A percentile compares a stretch with the other conserved stretches of the same genome.
Evolutionary conservation across 2,888 invertebrate species (phyloP).

Genomic region (Calliscelio sp.): DNA sequence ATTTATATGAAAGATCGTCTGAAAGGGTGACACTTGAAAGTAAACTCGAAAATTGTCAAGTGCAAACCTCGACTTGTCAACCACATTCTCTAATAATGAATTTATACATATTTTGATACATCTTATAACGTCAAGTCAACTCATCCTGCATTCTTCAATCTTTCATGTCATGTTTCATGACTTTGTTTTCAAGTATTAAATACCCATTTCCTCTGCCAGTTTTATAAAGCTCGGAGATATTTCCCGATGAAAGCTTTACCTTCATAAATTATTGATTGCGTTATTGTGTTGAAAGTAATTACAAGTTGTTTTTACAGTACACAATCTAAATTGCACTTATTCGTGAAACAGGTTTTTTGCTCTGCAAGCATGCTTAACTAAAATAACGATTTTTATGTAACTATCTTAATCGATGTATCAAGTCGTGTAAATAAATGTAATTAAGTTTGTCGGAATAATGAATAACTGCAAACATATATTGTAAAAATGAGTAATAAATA

Average conservation of each 20-base stretch:
- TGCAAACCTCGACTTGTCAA: background rate
- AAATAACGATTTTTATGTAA: too few species aligned
- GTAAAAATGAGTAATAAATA: slow-evolving; percentile 8
- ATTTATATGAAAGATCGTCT: background rate
- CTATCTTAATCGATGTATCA: too few species aligned
- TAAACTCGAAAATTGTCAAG: background rate
- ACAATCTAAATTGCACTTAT: too few species aligned
- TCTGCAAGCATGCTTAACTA: too few species aligned
- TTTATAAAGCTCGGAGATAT: background rate
- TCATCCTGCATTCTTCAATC: background rate
- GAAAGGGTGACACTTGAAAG: background rate
- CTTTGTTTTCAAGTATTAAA: slow-evolving; percentile 8
- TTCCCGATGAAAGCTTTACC: background rate
- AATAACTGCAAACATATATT: too few species aligned
- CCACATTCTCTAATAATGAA: background rate
- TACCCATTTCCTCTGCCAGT: background rate
- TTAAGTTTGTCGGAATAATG: too few species aligned
- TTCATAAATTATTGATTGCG: slow-evolving; percentile 3
- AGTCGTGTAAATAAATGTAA: too few species aligned
- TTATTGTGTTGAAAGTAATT: background rate
- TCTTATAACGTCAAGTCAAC: slow-evolving; percentile 14
- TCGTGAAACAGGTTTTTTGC: too few species aligned
- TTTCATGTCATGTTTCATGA: background rate
- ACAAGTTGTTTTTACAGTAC: too few species aligned
- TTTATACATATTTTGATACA: slow-evolving; percentile 1